Evolutionary conservation across 2,113 vertebrate species (phyloP), one percentile per base, ranked within the genome.

Genomic region (Andinoacara biseriatus): DNA sequence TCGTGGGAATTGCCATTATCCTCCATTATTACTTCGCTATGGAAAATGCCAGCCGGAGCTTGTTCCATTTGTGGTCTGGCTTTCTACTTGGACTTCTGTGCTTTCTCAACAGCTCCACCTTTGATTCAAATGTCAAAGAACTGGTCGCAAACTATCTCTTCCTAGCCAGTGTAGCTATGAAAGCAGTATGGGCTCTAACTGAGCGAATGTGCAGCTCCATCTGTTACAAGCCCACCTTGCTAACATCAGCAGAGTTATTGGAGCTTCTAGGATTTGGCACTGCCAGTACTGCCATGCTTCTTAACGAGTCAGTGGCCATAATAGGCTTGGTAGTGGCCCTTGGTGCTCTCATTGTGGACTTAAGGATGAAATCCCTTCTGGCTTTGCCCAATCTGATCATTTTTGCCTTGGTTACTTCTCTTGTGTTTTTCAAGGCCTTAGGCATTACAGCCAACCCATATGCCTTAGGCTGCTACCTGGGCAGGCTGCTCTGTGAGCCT

Each of bases 11-110:
- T 81, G 97, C 97, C 87, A 97, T 97, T 94, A 99, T 99, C 89
- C 95, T 99, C 46, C 97, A 99, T 93, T 99, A 99, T 84, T 99
- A 99, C 95, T 99, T 99, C 94, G 96, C 97, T 33, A 99, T 99
- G 97, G 97, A 98, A 95, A 94, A 96, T 43, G 98, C 98, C 90
- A 99, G 98, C 82, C 89, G 97, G 87, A 98, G 97, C 91, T 95
- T 99, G 61, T 98, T 97, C 87, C 98, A 97, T 90, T 95, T 99
- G 89, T 99, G 98, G 98, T 97, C 97, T 86, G 97, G 98, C 91
- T 99, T 99, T 91, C 94, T 99, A 86, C 97, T 99, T 52, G 98
- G 98, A 33, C 97, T 99, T 29, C 95, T 99, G 35, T 99, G 98
- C 94, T 98, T 99, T 94, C 95, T 99, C 81, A 97, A 98, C 91